Evolutionary conservation across 2,888 invertebrate species (phyloP), one percentile per base, ranked within the genome.

Genomic region (Odontomyia ornata): DNA sequence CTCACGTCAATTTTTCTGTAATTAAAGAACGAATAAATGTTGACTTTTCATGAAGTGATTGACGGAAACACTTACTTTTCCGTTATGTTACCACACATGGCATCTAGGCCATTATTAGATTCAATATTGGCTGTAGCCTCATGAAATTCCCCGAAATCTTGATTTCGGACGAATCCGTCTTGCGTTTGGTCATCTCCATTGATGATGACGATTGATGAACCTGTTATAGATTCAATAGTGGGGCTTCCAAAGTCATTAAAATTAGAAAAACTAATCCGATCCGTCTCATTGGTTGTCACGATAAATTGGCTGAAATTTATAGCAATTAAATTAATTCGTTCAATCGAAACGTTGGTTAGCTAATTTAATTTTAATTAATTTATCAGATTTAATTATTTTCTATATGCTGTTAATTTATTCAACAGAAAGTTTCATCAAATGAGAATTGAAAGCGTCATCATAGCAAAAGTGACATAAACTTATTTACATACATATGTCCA

Each of bases 1-100:
- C 89, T 88, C 3, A 93, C 88, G 80, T 88, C 83, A n/a, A 85
- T 86, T 79, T 89, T 88, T 72, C 87, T 86, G 78, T 2, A 77
- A 79, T 30, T 13, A 13, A 60, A 23, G n/a, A n/a, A n/a, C n/a
- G n/a, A n/a, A n/a, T n/a, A 3, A 36, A 36, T 36, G 5, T 36
- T 36, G 5, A 36, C 36, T 36, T 36, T 36, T 5, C 36, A 36
- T n/a, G n/a, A n/a, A n/a, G n/a, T n/a, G n/a, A n/a, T n/a, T n/a
- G n/a, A n/a, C n/a, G n/a, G n/a, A n/a, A n/a, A n/a, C 36, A 47
- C 28, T 82, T 75, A 85, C 86, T 86, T 86, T 65, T 86, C 83
- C 9, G 88, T 87, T 72, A 90, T 84, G 80, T 90, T 89, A 30
- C 90, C 90, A 79, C 90, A 90, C 73, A 89, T 84, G 7, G 88